phyloP scores from a whole-genome alignment of 2,113 vertebrate genomes.

The Anseranas semipalmata region DNA sequence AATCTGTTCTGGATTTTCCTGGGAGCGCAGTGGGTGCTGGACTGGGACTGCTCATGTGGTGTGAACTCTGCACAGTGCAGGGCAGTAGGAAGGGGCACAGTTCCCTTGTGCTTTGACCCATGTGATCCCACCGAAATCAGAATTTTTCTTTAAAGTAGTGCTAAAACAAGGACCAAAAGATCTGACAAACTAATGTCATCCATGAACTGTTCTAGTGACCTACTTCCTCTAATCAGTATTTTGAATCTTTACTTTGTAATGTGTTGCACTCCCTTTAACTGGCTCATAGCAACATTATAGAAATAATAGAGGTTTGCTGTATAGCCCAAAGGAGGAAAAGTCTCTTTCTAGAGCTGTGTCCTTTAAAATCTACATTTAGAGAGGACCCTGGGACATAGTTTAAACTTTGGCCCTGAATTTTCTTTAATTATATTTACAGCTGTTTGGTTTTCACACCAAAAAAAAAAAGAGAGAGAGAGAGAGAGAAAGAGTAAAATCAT shows the following conservation, averaged over 20 bases:
- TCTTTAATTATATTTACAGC: background rate
- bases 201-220: background rate
- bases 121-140: background rate
- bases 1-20: background rate
- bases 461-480: background rate
- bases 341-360: background rate
- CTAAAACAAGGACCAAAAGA: background rate
- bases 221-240: background rate
- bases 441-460: background rate
- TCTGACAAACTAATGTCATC: background rate
- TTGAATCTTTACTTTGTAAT: background rate
- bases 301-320: background rate
- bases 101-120: background rate
- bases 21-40: background rate
- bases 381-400: background rate
- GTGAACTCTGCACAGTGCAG: background rate
- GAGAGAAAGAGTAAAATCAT: background rate
- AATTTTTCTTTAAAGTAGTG: background rate
- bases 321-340: background rate
- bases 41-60: background rate
- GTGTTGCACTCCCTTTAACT: background rate
- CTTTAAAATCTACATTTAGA: background rate
- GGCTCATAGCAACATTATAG: background rate
- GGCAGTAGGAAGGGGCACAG: fast-evolving
- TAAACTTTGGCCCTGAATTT: background rate